Evolutionary conservation across 2,797 vertebrate genomes (phyloP).

Genomic region (Paedocypris micromegethes): DNA sequence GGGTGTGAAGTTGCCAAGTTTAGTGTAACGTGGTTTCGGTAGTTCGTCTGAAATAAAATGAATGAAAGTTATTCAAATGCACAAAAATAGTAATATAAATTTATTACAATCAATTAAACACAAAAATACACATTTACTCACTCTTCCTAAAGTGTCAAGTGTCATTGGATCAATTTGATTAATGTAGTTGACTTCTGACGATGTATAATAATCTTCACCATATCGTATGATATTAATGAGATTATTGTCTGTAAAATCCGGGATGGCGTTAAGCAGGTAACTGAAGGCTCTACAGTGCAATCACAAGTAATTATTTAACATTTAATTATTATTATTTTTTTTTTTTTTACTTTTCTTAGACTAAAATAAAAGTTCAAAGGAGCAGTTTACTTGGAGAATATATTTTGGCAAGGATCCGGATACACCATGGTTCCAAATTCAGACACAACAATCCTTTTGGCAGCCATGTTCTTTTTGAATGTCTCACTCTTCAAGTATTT

Average conservation of each 20-base stretch:
- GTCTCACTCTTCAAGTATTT: conserved; percentile 85
- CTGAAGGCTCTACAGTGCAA: conserved; percentile 73
- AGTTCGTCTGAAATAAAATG: conserved; percentile 33
- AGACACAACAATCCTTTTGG: conserved; percentile 83
- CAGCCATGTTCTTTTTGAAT: conserved; percentile 75
- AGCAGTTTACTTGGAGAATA: conserved; percentile 83
- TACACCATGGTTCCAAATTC: conserved; percentile 95
- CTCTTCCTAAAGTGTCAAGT: conserved; percentile 83
- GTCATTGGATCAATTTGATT: conserved; percentile 80
- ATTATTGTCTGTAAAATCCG: conserved; percentile 96
- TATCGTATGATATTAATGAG: conserved; percentile 88
- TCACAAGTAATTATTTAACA: not conserved
- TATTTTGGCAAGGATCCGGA: conserved; percentile 91
- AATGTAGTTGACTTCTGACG: conserved; percentile 88
- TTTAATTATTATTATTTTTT: too few relatives aligned
- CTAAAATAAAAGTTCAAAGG: not conserved
- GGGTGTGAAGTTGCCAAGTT: conserved; percentile 88
- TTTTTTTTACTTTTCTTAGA: too few relatives aligned
- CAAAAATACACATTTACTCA: conserved; percentile 47
- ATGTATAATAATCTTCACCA: conserved; percentile 83
- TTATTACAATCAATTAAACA: too few relatives aligned
- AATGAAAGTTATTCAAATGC: not conserved
- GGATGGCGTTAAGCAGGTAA: conserved; percentile 79
- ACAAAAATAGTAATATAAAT: not conserved
- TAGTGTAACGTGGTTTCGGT: conserved; percentile 76